Evolutionary conservation across 2,888 invertebrate species (phyloP), one percentile per base, ranked within the genome.

Genomic region (Cephus pulcher): DNA sequence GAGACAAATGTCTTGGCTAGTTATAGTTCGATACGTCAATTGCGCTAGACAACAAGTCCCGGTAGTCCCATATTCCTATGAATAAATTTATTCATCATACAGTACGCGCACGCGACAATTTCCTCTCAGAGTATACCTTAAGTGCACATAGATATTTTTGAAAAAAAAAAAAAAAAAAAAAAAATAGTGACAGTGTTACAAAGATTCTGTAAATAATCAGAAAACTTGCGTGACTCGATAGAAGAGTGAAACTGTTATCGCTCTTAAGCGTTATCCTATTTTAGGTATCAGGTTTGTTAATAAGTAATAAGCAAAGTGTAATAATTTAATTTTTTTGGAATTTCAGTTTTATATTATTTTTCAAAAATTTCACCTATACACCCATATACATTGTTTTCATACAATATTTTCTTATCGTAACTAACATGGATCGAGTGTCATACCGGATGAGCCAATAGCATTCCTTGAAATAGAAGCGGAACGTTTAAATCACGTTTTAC

Each of bases 401-500:
- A 4, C 4, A 40, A 6, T 40, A 4, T 40, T 40, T 40, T 40
- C 15, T 40, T 15, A 40, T 40, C 15, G 0, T 40, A 40, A 40
- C 6, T 6, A 40, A 6, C 15, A 23, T 40, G 4, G 6, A 15
- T 40, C 40, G 6, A 40, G 15, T 40, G 23, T 56, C 56, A 56
- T 56, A 56, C 23, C 9, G 9, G 56, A 23, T 56, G 15, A 23
- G 23, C 23, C 56, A 56, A 56, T 23, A 23, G 23, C 6, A 23
- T 40, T 40, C 23, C 56, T 56, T 23, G 56, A 40, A 40, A 40
- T 40, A 40, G 40, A 40, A 40, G 40, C 40, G 40, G 15, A 15
- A 40, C 40, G 15, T 56, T 76, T 70, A 74, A 74, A 35, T 40
- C 35, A 34, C 35, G 74, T 34, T 74, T 74, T 74, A 74, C 74